Percentiles rank a stretch among this genome's conserved stretches.
These are phyloP conservation scores for Mus musculus DNA, from an alignment of 2,113 vertebrate genomes.

Conservation along the genomic window DNA sequence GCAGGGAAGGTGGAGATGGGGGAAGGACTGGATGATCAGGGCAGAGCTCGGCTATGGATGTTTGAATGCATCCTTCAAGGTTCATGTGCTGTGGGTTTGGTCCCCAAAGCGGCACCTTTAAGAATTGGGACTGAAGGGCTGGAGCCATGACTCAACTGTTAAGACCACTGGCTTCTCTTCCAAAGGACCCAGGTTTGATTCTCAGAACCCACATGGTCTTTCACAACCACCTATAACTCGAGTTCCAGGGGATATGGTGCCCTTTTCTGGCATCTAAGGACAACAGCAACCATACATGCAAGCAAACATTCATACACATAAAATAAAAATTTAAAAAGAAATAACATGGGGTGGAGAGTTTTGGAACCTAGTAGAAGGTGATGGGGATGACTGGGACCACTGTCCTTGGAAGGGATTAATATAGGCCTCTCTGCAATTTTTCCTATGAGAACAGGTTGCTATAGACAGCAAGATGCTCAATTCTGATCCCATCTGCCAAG, in stretches of 20 bases:
- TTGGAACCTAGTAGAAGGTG: background rate
- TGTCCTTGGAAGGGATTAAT: background rate
- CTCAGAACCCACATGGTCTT: too few relatives aligned
- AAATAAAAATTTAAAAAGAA: too few relatives aligned
- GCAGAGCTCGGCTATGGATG: background rate
- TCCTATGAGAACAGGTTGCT: background rate
- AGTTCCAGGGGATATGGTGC: too few relatives aligned
- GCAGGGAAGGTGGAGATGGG: background rate
- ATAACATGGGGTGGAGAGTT: too few relatives aligned
- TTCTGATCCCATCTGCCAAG: background rate
- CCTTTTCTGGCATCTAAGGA: too few relatives aligned
- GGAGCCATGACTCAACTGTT: too few relatives aligned
- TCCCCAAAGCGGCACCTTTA: background rate
- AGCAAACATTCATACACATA: too few relatives aligned
- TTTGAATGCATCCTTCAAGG: background rate
- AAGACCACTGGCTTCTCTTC: too few relatives aligned
- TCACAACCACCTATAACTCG: too few relatives aligned
- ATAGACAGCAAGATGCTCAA: background rate
- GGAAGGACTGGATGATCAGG: background rate
- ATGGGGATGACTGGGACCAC: background rate
- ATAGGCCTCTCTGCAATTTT: background rate
- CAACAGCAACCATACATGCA: too few relatives aligned
- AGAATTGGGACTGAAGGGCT: too few relatives aligned
- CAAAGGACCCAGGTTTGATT: too few relatives aligned
- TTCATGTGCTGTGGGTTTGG: background rate